Conservation (phyloP, 2,888 invertebrate genomes). For the Caradrina kadenii region DNA sequence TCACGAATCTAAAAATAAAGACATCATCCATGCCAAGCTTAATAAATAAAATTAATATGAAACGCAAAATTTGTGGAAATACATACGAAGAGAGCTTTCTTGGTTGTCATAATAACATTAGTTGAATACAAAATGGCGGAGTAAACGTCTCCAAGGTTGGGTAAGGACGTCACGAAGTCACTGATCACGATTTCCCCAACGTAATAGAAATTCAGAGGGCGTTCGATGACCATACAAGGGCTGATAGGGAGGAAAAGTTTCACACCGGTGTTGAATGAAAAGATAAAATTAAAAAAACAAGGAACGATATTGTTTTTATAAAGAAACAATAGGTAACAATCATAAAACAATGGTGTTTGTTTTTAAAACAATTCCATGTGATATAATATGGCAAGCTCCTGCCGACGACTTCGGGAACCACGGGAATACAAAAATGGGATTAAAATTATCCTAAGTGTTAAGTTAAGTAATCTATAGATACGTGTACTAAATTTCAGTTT, state of each 20-base stretch:
- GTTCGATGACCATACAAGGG: conserved; percentile 48
- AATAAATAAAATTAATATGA: conserved; percentile 62
- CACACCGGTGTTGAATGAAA: conserved; percentile 63
- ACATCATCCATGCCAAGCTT: conserved; percentile 56
- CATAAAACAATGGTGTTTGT: conserved; percentile 41
- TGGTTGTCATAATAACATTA: conserved; percentile 71
- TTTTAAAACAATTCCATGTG: conserved; percentile 11
- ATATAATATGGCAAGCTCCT: too few species aligned
- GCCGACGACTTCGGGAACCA: too few species aligned
- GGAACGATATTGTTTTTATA: background rate
- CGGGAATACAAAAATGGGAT: too few species aligned
- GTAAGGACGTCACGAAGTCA: conserved; percentile 75
- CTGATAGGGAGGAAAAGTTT: conserved; percentile 58
- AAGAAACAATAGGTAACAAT: conserved; percentile 21
- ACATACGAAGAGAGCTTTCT: conserved; percentile 70
- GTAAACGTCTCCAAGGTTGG: conserved; percentile 76
- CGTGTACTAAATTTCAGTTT: too few species aligned
- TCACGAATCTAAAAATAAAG: conserved; percentile 52
- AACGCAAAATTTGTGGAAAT: conserved; percentile 53
- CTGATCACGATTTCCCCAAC: conserved; percentile 67
- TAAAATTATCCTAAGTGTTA: too few species aligned
- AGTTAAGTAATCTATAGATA: too few species aligned
- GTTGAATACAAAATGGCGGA: conserved; percentile 65
- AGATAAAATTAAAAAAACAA: conserved; percentile 10
- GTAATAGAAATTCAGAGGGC: conserved; percentile 62